phyloP scores from a whole-genome alignment of 2,888 invertebrate species.

The Dryocosmus kuriphilus region DNA sequence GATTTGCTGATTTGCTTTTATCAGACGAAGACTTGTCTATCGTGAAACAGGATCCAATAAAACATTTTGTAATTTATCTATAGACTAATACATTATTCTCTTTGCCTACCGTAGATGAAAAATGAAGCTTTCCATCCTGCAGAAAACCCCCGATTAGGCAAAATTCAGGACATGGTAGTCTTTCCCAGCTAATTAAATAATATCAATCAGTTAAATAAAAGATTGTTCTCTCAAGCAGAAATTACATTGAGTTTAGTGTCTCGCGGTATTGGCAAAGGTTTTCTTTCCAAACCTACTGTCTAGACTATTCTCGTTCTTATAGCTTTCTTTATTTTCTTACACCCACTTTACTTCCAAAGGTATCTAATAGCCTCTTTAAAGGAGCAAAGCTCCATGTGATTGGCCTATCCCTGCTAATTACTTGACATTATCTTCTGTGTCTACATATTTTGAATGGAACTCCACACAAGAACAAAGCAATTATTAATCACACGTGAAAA shows the following conservation, averaged over 20 bases:
- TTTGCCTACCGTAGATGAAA: too few species aligned
- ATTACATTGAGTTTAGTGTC: background rate
- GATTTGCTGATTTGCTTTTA: constrained; percentile 19
- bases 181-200: constrained; percentile 3
- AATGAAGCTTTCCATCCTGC: too few species aligned
- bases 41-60: too few species aligned
- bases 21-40: constrained; percentile 6
- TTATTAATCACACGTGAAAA: background rate
- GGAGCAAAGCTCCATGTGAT: constrained; percentile 30
- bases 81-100: too few species aligned
- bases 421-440: background rate
- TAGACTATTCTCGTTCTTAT: constrained; percentile 17
- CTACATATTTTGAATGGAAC: background rate
- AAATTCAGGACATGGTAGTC: background rate
- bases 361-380: constrained; percentile 32
- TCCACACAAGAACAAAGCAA: background rate
- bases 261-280: background rate
- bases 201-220: background rate
- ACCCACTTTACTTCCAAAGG: constrained; percentile 10
- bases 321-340: constrained; percentile 10
- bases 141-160: background rate
- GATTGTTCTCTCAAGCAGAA: background rate
- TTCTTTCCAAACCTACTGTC: constrained; percentile 8
- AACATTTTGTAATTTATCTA: too few species aligned
- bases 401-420: constrained; percentile 30